Base-by-base conservation (phyloP, 2,888 invertebrate genomes). In the Erebia ligea region DNA sequence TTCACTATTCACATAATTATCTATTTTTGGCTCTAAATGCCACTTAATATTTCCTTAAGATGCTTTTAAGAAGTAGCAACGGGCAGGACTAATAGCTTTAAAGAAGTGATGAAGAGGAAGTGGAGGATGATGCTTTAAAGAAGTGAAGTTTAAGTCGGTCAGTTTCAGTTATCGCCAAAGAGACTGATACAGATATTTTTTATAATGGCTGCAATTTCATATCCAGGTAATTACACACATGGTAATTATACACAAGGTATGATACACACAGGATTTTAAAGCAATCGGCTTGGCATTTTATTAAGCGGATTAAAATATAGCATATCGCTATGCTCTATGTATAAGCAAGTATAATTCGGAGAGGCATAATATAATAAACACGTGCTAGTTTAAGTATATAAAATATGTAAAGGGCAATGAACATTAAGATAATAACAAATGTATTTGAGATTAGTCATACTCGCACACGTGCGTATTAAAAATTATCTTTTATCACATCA, bases 401-500 rank as follows among this genome's bases (percentile, higher is more conserved):
- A 1, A 21, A 21, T 1, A 21, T 21, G 21, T 21, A 21, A 1
- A 73, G 54, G 63, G 71, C 71, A 69, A 68, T 34, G 50, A 68
- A 73, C 52, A 42, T 62, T 56, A 45, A 13, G 45, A n/a, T 45
- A 45, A 13, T 34, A 34, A 34, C 34, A 69, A 54, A 65, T 17
- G 6, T 66, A 17, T 48, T 45, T 40, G 56, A 54, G 42, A 62
- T 70, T 67, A 70, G 66, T 70, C 70, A 67, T 52, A 45, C 42
- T 54, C 45, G 15, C 40, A 19, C 21, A 21, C 42, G 45, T 61
- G 65, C 42, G 58, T 52, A 59, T 52, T 69, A 21, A 65, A 21
- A 69, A 58, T 63, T 65, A 65, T 65, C 69, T 69, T 15, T 59
- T 65, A 57, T 45, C 66, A 54, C 42, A 66, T 40, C 50, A 59